These are phyloP conservation scores for Mallotus villosus DNA, from an alignment of 2,797 vertebrate genomes.

Conservation along the genomic window DNA sequence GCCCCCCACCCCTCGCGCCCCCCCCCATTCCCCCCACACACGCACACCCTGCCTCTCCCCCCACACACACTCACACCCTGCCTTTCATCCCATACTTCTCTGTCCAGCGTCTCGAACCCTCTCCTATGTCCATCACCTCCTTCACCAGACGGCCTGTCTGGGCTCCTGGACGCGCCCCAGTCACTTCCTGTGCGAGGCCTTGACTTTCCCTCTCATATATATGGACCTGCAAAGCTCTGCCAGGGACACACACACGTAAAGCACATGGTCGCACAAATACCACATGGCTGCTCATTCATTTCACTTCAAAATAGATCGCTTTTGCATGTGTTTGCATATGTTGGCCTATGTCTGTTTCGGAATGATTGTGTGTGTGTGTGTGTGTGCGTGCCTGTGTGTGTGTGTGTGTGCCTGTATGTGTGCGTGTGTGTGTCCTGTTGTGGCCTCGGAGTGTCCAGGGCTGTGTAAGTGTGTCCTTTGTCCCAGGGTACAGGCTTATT, in stretches of 20 bases:
- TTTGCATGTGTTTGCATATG: constrained; percentile 17
- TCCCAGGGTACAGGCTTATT: constrained; percentile 54
- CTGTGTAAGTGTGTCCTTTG: constrained; percentile 50
- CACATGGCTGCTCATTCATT: constrained; percentile 42
- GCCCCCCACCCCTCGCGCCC: constrained; percentile 42
- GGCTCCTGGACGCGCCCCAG: constrained; percentile 46
- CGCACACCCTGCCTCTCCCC: too few species aligned
- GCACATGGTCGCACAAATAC: too few species aligned
- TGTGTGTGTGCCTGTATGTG: constrained; percentile 7
- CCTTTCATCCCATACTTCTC: neutral
- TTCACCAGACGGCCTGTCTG: constrained; percentile 67
- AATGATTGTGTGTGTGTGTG: constrained; percentile 10
- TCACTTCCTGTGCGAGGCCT: constrained; percentile 53
- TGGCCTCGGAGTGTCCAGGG: neutral
- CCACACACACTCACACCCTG: too few species aligned
- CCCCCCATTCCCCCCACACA: constrained; percentile 41
- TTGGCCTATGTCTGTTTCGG: constrained; percentile 14
- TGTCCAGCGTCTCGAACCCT: constrained; percentile 18
- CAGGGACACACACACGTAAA: neutral
- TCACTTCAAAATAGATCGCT: constrained; percentile 64
- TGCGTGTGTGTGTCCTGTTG: constrained; percentile 10
- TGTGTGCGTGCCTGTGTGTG: constrained; percentile 11
- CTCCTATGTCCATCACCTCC: constrained; percentile 50
- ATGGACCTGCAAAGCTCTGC: constrained; percentile 46
- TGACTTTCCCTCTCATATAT: constrained; percentile 44